Base-by-base conservation (phyloP, 2,113 vertebrate species). In the Chiloscyllium plagiosum region DNA sequence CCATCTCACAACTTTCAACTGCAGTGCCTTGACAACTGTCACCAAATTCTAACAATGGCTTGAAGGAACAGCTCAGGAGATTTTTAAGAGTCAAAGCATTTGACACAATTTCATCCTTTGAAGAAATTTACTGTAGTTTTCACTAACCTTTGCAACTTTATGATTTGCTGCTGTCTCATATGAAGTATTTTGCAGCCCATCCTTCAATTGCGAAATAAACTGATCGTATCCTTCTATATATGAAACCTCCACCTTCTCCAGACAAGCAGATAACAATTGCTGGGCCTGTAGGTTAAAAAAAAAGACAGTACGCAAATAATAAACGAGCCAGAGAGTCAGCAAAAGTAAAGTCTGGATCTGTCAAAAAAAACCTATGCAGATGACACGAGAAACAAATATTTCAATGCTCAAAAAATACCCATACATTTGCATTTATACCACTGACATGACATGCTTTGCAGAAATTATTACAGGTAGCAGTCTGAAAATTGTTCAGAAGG, bases 101-200 rank as follows among this genome's bases (percentile, higher is more conserved):
- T 76, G 37, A 4, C 29, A 87, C 4, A 96, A 29, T 76, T 2
- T 15, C 56, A 76, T 95, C 24, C 47, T 68, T 66, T 6, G 13
- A 5, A 76, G 26, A 76, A 19, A 70, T 94, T 47, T 90, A 29
- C 15, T 83, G 3, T 4, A 61, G 96, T 13, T 87, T 96, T 95
- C 95, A 96, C 98, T 98, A 96, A 99, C 99, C 99, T 99, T 99
- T 96, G 99, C 99, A 98, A 99, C 99, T 98, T 99, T 99, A 97
- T 99, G 99, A 98, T 99, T 99, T 97, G 99, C 99, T 97, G 99
- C 99, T 19, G 99, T 99, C 98, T 99, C 99, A 24, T 99, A 99
- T 97, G 99, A 99, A 98, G 98, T 99, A 98, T 99, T 99, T 98
- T 99, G 99, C 97, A 99, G 98, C 96, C 99, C 99, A 97, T 99